Evolutionary conservation across 2,888 invertebrate species (phyloP).

Genomic region (Mylabris sibirica): DNA sequence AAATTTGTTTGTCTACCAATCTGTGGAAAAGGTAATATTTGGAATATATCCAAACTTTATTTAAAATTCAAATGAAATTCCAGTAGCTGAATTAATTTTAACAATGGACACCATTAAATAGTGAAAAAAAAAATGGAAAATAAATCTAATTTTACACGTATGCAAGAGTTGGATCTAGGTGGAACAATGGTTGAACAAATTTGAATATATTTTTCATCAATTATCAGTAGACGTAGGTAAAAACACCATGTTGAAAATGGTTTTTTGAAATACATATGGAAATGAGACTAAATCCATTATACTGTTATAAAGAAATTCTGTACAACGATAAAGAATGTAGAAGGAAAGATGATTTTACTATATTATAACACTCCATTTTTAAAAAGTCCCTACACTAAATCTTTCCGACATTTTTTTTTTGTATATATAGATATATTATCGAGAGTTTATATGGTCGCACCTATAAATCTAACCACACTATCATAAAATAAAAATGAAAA

Average conservation of each 20-base stretch:
- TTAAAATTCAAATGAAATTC: conserved; percentile 18
- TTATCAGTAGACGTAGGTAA: conserved; percentile 27
- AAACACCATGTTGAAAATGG: conserved; percentile 20
- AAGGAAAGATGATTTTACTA: conserved; percentile 16
- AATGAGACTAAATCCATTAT: conserved; percentile 22
- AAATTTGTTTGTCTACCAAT: conserved; percentile 10
- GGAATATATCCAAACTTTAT: conserved; percentile 9
- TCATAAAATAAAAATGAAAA: neutral
- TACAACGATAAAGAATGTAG: conserved; percentile 12
- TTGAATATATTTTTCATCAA: conserved; percentile 35
- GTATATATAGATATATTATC: neutral
- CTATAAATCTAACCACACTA: neutral
- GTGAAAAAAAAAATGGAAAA: conserved; percentile 23
- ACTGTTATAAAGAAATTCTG: conserved; percentile 15
- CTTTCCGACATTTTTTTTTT: conserved; percentile 4
- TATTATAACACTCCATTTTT: conserved; percentile 9
- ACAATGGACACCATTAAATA: conserved; percentile 23
- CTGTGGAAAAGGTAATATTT: neutral
- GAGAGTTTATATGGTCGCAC: neutral
- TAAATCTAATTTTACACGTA: conserved; percentile 32
- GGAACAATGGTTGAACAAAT: conserved; percentile 29
- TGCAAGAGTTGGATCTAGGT: conserved; percentile 26
- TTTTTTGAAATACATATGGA: conserved; percentile 25
- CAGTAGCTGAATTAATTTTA: conserved; percentile 16
- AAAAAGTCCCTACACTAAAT: neutral